Evolutionary conservation across 2,888 invertebrate genomes (phyloP).

Genomic region (Cryptosula pallasiana): DNA sequence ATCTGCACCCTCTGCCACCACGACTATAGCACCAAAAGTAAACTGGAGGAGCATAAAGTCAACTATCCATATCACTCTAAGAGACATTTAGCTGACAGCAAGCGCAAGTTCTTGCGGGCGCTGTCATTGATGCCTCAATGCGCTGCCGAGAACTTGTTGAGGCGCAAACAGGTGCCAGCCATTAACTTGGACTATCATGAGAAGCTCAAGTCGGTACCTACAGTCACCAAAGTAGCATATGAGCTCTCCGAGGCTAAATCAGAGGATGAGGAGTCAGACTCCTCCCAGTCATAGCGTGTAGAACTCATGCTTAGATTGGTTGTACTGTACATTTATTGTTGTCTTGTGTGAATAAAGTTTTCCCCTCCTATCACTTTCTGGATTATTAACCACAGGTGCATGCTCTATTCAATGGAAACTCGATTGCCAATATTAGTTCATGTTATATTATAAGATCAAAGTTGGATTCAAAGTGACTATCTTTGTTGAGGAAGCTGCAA

Average conservation of each 20-base stretch:
- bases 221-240: background rate
- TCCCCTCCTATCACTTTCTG: too few relatives aligned
- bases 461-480: too few relatives aligned
- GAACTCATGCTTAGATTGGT: background rate
- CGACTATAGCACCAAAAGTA: conserved; percentile 1
- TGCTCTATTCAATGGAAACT: too few relatives aligned
- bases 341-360: too few relatives aligned
- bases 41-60: background rate
- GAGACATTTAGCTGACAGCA: background rate
- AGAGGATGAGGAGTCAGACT: conserved; percentile 15
- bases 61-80: background rate
- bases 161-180: background rate
- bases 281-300: background rate
- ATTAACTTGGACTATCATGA: background rate
- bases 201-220: background rate
- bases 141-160: background rate
- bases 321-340: too few relatives aligned
- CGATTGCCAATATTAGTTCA: too few relatives aligned
- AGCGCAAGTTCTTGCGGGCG: background rate
- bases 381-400: too few relatives aligned
- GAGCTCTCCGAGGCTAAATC: background rate
- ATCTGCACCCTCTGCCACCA: conserved; percentile 5
- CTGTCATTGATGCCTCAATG: conserved; percentile 9
- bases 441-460: too few relatives aligned
- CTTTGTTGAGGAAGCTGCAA: too few relatives aligned